phyloP scores from a whole-genome alignment of 1,140 invertebrate species.

The Brachionus asplanchnoidis region DNA sequence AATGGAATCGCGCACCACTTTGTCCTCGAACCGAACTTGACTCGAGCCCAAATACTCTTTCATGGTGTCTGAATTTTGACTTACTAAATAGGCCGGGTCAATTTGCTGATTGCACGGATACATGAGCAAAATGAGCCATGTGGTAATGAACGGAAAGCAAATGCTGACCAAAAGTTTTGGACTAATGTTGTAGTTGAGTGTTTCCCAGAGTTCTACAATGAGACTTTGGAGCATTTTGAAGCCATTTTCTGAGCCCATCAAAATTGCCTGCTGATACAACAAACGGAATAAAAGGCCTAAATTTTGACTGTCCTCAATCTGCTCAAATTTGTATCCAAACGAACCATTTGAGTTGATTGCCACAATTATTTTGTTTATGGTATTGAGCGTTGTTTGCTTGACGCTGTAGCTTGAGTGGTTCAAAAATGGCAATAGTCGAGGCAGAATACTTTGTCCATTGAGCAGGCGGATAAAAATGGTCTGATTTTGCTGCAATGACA shows the following conservation, averaged over 20 bases:
- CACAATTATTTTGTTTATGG: conserved; percentile 34
- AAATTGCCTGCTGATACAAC: conserved; percentile 33
- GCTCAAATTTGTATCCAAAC: conserved; percentile 5
- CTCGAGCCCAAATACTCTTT: conserved; percentile 37
- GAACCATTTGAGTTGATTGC: conserved; percentile 26
- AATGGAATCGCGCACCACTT: conserved; percentile 5
- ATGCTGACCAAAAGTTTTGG: not conserved
- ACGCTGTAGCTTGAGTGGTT: conserved; percentile 3
- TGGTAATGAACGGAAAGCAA: conserved; percentile 36
- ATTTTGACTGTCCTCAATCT: conserved; percentile 4
- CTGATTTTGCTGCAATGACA: not conserved
- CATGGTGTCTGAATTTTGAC: not conserved
- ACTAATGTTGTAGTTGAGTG: conserved; percentile 1
- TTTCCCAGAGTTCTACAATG: not conserved
- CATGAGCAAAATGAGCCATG: conserved; percentile 32
- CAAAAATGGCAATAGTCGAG: conserved; percentile 20
- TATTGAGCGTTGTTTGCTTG: conserved; percentile 11
- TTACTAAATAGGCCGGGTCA: conserved; percentile 31
- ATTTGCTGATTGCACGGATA: conserved; percentile 39
- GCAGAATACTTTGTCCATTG: conserved; percentile 27
- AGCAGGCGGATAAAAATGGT: not conserved
- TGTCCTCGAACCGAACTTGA: conserved; percentile 41
- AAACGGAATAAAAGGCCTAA: not conserved
- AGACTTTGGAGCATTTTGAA: conserved; percentile 8
- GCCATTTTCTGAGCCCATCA: conserved; percentile 9